Evolutionary conservation across 2,888 invertebrate species (phyloP).

Genomic region (Parasteatoda lunata): DNA sequence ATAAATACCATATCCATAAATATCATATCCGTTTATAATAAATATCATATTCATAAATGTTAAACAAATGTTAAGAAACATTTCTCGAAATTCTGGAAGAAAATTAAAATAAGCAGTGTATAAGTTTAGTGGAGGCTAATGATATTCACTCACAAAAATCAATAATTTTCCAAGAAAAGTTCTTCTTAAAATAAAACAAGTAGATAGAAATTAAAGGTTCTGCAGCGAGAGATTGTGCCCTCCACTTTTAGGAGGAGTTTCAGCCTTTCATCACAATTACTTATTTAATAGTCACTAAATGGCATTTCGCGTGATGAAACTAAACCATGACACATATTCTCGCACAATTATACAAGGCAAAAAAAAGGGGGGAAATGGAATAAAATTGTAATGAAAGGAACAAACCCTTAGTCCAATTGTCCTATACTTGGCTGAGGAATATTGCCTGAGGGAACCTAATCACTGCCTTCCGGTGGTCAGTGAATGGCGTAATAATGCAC

Average conservation of each 20-base stretch:
- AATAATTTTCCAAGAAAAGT: too few relatives aligned
- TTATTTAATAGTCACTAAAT: conserved; percentile 51
- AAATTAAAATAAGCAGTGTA: too few relatives aligned
- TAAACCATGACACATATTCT: conserved; percentile 25
- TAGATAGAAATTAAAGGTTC: too few relatives aligned
- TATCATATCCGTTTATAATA: too few relatives aligned
- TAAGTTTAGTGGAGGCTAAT: too few relatives aligned
- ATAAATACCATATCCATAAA: too few relatives aligned
- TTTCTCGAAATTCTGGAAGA: too few relatives aligned
- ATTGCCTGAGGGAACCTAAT: conserved; percentile 35
- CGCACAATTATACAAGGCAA: conserved; percentile 22
- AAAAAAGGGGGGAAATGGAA: conserved; percentile 4
- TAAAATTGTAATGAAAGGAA: conserved; percentile 53
- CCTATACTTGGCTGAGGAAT: conserved; percentile 3
- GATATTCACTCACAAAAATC: too few relatives aligned
- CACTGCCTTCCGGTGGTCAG: conserved; percentile 49
- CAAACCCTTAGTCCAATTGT: conserved; percentile 23
- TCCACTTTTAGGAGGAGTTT: conserved; percentile 29
- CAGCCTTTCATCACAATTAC: conserved; percentile 54
- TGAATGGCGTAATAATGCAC: conserved; percentile 44
- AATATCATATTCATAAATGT: too few relatives aligned
- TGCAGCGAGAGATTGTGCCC: neutral
- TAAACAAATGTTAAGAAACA: too few relatives aligned
- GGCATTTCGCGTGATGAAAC: conserved; percentile 31
- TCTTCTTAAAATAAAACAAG: too few relatives aligned